Percentiles rank a stretch among this genome's conserved stretches.
These are phyloP conservation scores for Sebastes minor DNA, from an alignment of 2,797 vertebrate species.

Conservation along the genomic window DNA sequence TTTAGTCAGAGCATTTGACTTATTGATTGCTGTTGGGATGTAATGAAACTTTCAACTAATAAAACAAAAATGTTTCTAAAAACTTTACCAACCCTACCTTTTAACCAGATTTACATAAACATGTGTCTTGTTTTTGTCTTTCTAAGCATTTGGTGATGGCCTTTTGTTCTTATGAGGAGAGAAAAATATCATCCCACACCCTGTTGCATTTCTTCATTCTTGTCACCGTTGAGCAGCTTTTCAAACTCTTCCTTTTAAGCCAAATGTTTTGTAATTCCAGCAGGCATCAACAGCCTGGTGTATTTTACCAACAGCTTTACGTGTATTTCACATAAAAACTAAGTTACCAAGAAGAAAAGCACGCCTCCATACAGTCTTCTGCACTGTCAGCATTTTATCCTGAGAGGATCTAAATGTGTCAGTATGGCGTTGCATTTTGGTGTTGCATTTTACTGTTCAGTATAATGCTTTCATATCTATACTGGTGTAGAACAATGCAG, in stretches of 20 bases:
- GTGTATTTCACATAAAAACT: background rate
- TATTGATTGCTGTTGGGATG: no score
- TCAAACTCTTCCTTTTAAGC: background rate
- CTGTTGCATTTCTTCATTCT: background rate
- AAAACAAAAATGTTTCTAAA: no score
- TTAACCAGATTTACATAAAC: background rate
- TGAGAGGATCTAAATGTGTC: background rate
- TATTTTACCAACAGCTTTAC: background rate
- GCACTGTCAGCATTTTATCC: background rate
- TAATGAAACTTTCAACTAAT: no score
- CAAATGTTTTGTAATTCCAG: background rate
- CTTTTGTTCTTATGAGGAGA: background rate
- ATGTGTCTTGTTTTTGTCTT: background rate
- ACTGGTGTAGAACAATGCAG: background rate
- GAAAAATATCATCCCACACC: background rate
- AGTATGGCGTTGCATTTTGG: background rate
- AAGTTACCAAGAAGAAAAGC: no score
- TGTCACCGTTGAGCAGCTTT: background rate
- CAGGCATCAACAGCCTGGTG: background rate
- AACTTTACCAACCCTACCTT: no score
- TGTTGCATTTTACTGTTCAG: no score
- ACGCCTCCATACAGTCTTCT: background rate
- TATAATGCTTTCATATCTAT: background rate
- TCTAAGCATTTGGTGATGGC: no score
- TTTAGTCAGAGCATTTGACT: no score